These are phyloP conservation scores for Musca domestica DNA, from an alignment of 1,140 invertebrate genomes.

Conservation along the genomic window DNA sequence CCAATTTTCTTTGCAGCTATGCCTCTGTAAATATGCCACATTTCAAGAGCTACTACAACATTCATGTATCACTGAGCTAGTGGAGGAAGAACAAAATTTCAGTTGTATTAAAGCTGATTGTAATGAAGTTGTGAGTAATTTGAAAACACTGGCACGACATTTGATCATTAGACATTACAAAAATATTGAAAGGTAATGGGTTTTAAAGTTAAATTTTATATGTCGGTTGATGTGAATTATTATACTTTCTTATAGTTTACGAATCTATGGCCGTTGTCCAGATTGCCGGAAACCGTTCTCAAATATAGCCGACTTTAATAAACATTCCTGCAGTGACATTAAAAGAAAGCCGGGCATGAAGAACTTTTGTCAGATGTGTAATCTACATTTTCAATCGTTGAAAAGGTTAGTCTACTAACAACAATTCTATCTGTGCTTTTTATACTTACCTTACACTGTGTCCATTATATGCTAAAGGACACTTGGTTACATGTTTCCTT, in stretches of 20 bases:
- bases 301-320: slow-evolving; percentile 43
- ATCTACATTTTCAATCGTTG: slow-evolving; percentile 43
- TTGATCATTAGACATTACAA: slow-evolving; percentile 41
- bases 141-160: slow-evolving; percentile 38
- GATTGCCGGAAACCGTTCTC: slow-evolving; percentile 45
- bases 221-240: background rate
- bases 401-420: slow-evolving; percentile 35
- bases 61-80: slow-evolving; percentile 25
- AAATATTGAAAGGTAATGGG: slow-evolving; percentile 36
- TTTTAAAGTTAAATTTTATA: background rate
- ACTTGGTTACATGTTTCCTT: too few relatives aligned
- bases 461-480: too few relatives aligned
- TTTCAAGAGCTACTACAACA: slow-evolving; percentile 35
- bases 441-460: too few relatives aligned
- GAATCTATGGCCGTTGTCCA: slow-evolving; percentile 44
- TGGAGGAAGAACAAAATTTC: slow-evolving; percentile 20
- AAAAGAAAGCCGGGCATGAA: slow-evolving; percentile 36
- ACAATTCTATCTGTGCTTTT: background rate
- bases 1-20: slow-evolving; percentile 26
- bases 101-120: slow-evolving; percentile 38
- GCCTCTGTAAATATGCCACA: slow-evolving; percentile 31
- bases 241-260: slow-evolving; percentile 30
- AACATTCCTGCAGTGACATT: slow-evolving; percentile 45
- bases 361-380: slow-evolving; percentile 41
- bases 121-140: slow-evolving; percentile 24